Evolutionary conservation across 2,888 invertebrate species (phyloP), one percentile per base, ranked within the genome.

Genomic region (Agrotis puta): DNA sequence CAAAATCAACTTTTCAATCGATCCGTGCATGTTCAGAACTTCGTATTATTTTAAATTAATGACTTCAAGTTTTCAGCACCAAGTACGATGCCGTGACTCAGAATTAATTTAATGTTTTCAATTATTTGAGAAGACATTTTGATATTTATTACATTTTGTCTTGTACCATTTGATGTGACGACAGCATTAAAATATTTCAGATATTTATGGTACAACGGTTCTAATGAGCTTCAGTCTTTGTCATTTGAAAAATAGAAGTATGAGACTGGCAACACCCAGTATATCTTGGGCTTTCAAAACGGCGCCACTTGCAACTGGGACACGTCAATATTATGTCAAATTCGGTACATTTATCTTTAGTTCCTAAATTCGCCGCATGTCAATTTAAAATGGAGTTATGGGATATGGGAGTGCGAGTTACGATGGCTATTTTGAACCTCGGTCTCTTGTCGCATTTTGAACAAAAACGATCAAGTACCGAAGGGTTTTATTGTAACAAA

Each of bases 141-240:
- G 27, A 73, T 79, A 84, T 85, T 83, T 84, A 84, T 83, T 74
- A 45, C 74, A 58, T 56, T 39, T 59, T 68, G 67, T 74, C 75
- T 71, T 79, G 74, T 70, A 73, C 57, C 51, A 73, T 59, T 73
- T 73, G 67, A 83, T 54, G 73, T 75, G 82, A 76, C 63, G 77
- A 84, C 78, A 75, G 64, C 61, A 63, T 73, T 76, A 70, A 80
- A 71, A 73, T 83, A 79, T 81, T 70, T 61, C 56, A 75, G 64
- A 77, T 85, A 84, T 83, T 79, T 79, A 83, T 63, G 79, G 81
- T 58, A 51, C 33, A 67, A 11, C 48, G 24, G 54, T 47, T 70
- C 67, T 82, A 81, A 83, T 83, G 78, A 83, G 78, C 70, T 57
- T 14, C 43, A 56, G 45, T 76, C 39, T 70, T 71, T 74, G 81